Evolutionary conservation across 2,888 invertebrate species (phyloP).

Genomic region (Eurytoma californica): DNA sequence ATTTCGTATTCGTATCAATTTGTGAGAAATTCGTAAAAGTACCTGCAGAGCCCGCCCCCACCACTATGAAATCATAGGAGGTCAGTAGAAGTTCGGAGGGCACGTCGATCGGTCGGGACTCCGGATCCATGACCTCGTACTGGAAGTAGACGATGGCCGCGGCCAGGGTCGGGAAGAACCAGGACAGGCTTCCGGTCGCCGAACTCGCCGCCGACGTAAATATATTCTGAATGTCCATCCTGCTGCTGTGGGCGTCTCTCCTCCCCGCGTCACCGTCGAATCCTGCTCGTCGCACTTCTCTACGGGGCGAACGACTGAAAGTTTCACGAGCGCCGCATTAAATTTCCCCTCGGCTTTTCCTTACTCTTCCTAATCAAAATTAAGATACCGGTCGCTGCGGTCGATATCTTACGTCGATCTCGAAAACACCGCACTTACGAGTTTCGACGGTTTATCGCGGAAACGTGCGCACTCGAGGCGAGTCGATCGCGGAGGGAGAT

Average conservation of each 20-base stretch:
- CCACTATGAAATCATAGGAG: slow-evolving; percentile 89
- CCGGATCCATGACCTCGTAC: slow-evolving; percentile 89
- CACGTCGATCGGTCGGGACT: slow-evolving; percentile 85
- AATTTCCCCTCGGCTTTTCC: too few species aligned
- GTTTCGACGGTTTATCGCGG: too few species aligned
- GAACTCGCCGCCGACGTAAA: slow-evolving; percentile 67
- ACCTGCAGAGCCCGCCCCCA: slow-evolving; percentile 93
- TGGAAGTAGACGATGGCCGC: slow-evolving; percentile 92
- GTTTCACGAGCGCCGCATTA: too few species aligned
- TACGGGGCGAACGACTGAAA: slow-evolving; percentile 15
- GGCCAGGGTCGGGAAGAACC: slow-evolving; percentile 89
- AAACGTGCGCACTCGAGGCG: too few species aligned
- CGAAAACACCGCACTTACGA: too few species aligned
- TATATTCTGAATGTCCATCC: slow-evolving; percentile 69
- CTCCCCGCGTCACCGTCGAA: background rate
- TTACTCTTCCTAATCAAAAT: too few species aligned
- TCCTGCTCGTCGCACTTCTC: background rate
- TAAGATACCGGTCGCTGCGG: too few species aligned
- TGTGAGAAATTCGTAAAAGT: slow-evolving; percentile 57
- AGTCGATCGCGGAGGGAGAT: too few species aligned
- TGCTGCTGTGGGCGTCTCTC: slow-evolving; percentile 22
- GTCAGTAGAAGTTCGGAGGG: slow-evolving; percentile 80
- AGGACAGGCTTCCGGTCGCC: slow-evolving; percentile 82
- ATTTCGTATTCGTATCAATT: too few species aligned
- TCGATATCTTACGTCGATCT: too few species aligned